Conservation (phyloP, 2,888 invertebrate species). For the Hirudinaria manillensis region DNA sequence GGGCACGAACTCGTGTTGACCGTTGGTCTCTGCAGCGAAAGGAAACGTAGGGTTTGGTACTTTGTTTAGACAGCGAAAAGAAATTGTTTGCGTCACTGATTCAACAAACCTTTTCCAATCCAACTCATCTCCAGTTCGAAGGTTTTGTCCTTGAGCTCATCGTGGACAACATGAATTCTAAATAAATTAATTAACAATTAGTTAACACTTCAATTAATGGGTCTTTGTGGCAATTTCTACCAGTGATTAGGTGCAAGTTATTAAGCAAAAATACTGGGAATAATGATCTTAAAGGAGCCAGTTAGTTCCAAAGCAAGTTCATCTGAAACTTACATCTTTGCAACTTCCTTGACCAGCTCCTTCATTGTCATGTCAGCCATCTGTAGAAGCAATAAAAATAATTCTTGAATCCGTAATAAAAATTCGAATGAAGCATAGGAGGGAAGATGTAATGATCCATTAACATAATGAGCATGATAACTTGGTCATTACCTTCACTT, state of each 20-base stretch:
- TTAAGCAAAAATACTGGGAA: not conserved
- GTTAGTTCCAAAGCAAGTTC: slow-evolving; percentile 4
- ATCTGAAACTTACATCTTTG: slow-evolving; percentile 69
- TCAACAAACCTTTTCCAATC: slow-evolving; percentile 67
- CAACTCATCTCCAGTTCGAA: slow-evolving; percentile 92
- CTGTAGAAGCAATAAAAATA: slow-evolving; percentile 39
- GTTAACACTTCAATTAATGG: not conserved
- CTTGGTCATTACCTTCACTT: slow-evolving; percentile 64
- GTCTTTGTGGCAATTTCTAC: not conserved
- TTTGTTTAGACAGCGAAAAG: not conserved
- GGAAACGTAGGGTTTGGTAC: not conserved
- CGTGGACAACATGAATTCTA: slow-evolving; percentile 58
- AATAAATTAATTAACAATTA: slow-evolving; percentile 28
- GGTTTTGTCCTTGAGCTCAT: slow-evolving; percentile 84
- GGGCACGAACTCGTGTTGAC: slow-evolving; percentile 76
- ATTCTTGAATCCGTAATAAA: not conserved
- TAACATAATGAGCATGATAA: slow-evolving; percentile 6
- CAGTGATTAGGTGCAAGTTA: not conserved
- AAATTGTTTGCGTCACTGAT: not conserved
- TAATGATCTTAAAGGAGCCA: no score
- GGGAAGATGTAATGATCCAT: not conserved
- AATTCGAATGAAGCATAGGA: not conserved
- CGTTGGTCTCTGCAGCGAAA: slow-evolving; percentile 59
- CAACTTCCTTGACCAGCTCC: slow-evolving; percentile 86
- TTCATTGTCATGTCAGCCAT: slow-evolving; percentile 74